Evolutionary conservation across 2,888 invertebrate genomes (phyloP).

Genomic region (Chorisops tibialis): DNA sequence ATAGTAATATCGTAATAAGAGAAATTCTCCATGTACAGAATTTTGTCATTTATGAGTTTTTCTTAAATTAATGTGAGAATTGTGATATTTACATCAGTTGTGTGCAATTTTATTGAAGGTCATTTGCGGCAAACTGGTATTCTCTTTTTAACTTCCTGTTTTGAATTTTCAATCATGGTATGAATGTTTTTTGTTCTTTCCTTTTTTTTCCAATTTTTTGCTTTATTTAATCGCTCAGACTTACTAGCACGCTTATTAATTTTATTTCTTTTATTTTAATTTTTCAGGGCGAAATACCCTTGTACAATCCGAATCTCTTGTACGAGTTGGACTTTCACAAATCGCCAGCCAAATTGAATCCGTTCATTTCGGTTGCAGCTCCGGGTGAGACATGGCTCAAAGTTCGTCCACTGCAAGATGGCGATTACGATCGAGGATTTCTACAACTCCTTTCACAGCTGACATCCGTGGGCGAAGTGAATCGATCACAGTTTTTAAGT

Average conservation of each 20-base stretch:
- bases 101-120: not conserved
- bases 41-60: too few relatives aligned
- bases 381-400: slow-evolving; percentile 74
- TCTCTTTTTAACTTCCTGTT: not conserved
- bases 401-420: slow-evolving; percentile 73
- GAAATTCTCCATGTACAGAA: too few relatives aligned
- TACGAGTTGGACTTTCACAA: slow-evolving; percentile 63
- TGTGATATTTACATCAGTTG: too few relatives aligned
- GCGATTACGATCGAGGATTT: slow-evolving; percentile 83
- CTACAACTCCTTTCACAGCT: slow-evolving; percentile 76
- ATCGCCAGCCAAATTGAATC: slow-evolving; percentile 63
- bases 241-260: not conserved
- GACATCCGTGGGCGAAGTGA: slow-evolving; percentile 79
- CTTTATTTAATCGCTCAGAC: not conserved
- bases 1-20: too few relatives aligned
- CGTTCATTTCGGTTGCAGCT: slow-evolving; percentile 64
- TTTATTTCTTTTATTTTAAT: slow-evolving; percentile 6
- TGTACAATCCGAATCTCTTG: slow-evolving; percentile 67
- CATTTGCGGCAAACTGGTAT: not conserved
- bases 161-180: not conserved
- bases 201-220: not conserved
- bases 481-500: slow-evolving; percentile 78
- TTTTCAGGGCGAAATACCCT: slow-evolving; percentile 54
- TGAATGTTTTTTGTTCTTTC: too few relatives aligned
- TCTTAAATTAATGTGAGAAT: too few relatives aligned